Evolutionary conservation across 2,113 vertebrate genomes (phyloP).

Genomic region (Protomyctophum bolini): DNA sequence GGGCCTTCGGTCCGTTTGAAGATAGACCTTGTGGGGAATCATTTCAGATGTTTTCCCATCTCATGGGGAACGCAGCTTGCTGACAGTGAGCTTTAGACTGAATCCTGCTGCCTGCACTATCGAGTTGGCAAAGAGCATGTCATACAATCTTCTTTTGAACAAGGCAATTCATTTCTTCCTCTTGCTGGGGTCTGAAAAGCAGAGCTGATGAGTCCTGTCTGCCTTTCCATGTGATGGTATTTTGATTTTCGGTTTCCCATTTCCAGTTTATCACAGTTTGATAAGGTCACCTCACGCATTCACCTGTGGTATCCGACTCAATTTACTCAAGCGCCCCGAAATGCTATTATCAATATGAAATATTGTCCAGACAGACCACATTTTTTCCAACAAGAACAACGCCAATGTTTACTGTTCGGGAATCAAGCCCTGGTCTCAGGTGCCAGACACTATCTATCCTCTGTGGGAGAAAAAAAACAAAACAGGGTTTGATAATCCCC

Average conservation of each 20-base stretch:
- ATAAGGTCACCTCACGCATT: slow-evolving; percentile 82
- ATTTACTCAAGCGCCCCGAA: slow-evolving; percentile 76
- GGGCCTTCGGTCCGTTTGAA: slow-evolving; percentile 4
- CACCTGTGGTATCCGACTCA: slow-evolving; percentile 79
- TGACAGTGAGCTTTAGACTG: slow-evolving; percentile 4
- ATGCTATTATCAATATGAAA: slow-evolving; percentile 82
- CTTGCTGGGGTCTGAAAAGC: slow-evolving; percentile 31
- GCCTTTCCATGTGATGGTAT: slow-evolving; percentile 63
- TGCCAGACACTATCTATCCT: slow-evolving; percentile 63
- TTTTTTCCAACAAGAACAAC: slow-evolving; percentile 62
- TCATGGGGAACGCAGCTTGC: background rate
- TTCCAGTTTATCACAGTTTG: slow-evolving; percentile 84
- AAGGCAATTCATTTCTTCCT: slow-evolving; percentile 57
- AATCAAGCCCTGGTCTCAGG: slow-evolving; percentile 64
- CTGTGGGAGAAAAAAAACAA: slow-evolving; percentile 17
- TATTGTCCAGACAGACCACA: slow-evolving; percentile 72
- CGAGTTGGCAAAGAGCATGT: slow-evolving; percentile 49
- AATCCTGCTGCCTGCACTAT: slow-evolving; percentile 37
- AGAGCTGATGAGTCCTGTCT: slow-evolving; percentile 61
- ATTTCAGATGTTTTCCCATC: background rate
- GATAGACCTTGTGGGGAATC: slow-evolving; percentile 16
- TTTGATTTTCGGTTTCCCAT: slow-evolving; percentile 81
- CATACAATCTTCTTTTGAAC: slow-evolving; percentile 60
- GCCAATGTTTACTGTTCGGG: slow-evolving; percentile 72
- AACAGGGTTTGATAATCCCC: slow-evolving; percentile 57